Conservation (phyloP, 2,797 vertebrate genomes). For the Lacerta viridis region DNA sequence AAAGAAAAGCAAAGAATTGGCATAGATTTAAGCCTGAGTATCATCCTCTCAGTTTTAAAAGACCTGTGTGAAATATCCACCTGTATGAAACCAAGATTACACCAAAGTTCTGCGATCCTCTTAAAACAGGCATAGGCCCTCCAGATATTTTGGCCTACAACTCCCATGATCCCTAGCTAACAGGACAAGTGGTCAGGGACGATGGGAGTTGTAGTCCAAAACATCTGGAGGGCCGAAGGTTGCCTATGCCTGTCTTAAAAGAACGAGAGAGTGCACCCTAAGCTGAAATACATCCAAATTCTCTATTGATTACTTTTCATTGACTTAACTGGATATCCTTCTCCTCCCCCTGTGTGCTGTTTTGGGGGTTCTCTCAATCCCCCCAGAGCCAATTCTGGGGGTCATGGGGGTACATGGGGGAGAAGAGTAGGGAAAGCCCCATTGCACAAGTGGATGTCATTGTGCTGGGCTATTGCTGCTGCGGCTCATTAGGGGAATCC, state of each 20-base stretch:
- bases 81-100: not conserved
- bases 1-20: not conserved
- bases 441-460: too few relatives aligned
- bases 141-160: too few relatives aligned
- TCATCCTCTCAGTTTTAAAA: not conserved
- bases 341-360: too few relatives aligned
- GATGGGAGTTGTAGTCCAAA: too few relatives aligned
- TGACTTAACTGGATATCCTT: not conserved
- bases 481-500: not conserved
- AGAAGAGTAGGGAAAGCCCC: too few relatives aligned
- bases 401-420: too few relatives aligned
- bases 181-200: too few relatives aligned
- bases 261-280: not conserved
- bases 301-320: not conserved
- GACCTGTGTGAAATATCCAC: not conserved
- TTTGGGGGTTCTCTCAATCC: too few relatives aligned
- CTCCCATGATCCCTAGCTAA: too few relatives aligned
- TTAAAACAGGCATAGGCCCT: not conserved
- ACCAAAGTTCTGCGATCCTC: not conserved
- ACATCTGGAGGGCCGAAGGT: too few relatives aligned
- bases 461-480: not conserved
- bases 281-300: not conserved
- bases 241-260: not conserved
- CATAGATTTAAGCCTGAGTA: not conserved
- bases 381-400: too few relatives aligned